phyloP scores from a whole-genome alignment of 2,888 invertebrate genomes.

The Quadriops clusia region DNA sequence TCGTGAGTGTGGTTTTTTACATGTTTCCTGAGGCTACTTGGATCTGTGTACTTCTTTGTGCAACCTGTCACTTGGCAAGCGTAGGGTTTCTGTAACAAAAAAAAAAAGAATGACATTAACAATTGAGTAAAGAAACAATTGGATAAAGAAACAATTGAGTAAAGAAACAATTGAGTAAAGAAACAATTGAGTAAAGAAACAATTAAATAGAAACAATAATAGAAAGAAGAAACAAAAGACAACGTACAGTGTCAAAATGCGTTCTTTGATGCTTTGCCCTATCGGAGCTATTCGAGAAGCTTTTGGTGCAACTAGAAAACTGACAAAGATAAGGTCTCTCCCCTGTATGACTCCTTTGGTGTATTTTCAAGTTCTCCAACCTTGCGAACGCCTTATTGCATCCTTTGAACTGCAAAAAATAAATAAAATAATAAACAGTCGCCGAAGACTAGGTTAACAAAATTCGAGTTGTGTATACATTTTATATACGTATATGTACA shows the following conservation, averaged over 20 bases:
- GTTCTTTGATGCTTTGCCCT: conserved; percentile 97
- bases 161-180: conserved; percentile 4
- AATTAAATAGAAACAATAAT: conserved; percentile 2
- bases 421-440: conserved; percentile 9
- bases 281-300: conserved; percentile 97
- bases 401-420: conserved; percentile 66
- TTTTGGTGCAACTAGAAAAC: conserved; percentile 83
- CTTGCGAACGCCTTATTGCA: conserved; percentile 95
- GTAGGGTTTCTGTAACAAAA: conserved; percentile 68
- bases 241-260: conserved; percentile 89
- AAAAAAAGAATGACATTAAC: background rate
- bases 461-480: background rate
- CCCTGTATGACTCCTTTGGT: conserved; percentile 89
- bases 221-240: conserved; percentile 5
- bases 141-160: background rate
- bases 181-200: conserved; percentile 2
- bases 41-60: conserved; percentile 86
- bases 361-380: conserved; percentile 95
- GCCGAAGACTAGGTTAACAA: conserved; percentile 8
- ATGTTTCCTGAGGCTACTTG: conserved; percentile 85
- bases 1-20: conserved; percentile 63
- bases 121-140: background rate
- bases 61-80: conserved; percentile 82
- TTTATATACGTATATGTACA: too few species aligned
- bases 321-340: conserved; percentile 94